Percentiles rank a stretch among this genome's conserved stretches.
Evolutionary conservation across 2,888 invertebrate species (phyloP).

Genomic region (Eilema sororculum): DNA sequence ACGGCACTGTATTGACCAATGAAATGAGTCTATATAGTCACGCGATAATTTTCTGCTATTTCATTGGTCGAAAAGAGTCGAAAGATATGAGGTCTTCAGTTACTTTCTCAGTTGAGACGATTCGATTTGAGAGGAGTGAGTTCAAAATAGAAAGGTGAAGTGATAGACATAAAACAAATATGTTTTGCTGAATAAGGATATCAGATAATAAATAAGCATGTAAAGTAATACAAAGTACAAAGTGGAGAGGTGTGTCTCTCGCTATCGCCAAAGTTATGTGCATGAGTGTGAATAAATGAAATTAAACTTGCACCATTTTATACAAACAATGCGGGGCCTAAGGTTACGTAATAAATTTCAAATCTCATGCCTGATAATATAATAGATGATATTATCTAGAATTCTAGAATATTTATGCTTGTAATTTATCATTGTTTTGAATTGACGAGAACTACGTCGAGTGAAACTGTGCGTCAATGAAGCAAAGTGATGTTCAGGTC

Average conservation of each 20-base stretch:
- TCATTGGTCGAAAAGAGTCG: background rate
- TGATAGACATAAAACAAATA: too few relatives aligned
- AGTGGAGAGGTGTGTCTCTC: conserved; percentile 4
- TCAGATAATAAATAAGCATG: too few relatives aligned
- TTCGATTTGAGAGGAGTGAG: background rate
- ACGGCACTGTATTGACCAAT: background rate
- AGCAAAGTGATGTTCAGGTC: background rate
- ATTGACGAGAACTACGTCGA: background rate
- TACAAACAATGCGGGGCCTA: background rate
- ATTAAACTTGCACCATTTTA: background rate
- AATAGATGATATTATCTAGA: background rate
- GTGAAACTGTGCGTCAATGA: conserved; percentile 5
- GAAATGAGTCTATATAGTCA: background rate
- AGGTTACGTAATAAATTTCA: background rate
- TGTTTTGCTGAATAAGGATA: too few relatives aligned
- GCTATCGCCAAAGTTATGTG: background rate
- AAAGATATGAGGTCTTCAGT: too few relatives aligned
- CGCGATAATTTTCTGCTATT: background rate
- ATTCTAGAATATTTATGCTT: conserved; percentile 8
- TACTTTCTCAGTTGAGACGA: too few relatives aligned
- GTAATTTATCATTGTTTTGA: conserved; percentile 8
- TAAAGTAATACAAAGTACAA: background rate
- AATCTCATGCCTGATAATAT: conserved; percentile 6
- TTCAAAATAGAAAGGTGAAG: background rate
- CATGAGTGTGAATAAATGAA: too few relatives aligned